These are phyloP conservation scores for Caenorhabditis afra DNA, from an alignment of 2,888 invertebrate genomes.

Conservation along the genomic window DNA sequence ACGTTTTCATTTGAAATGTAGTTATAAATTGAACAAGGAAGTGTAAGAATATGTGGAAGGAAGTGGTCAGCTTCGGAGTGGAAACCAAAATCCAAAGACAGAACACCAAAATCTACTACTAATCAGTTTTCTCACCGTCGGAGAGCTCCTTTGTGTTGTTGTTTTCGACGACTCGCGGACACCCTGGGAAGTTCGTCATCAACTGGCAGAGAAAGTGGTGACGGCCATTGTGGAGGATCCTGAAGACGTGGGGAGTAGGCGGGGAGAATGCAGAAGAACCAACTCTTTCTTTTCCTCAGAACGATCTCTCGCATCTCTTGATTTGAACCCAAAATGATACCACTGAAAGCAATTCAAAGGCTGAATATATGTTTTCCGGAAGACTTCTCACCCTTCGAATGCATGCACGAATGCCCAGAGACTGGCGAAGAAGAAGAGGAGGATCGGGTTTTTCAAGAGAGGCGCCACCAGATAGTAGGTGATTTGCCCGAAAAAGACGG, in stretches of 20 bases:
- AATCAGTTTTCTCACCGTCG: too few relatives aligned
- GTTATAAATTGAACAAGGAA: too few relatives aligned
- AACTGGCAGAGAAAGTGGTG: too few relatives aligned
- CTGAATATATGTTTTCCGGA: background rate
- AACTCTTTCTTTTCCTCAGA: slow-evolving; percentile 13
- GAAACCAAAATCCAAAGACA: too few relatives aligned
- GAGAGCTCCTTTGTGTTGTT: too few relatives aligned
- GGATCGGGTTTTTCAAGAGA: slow-evolving; percentile 2
- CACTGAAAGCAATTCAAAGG: slow-evolving; percentile 2
- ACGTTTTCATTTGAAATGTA: too few relatives aligned
- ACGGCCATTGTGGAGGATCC: background rate
- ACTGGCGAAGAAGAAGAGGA: slow-evolving; percentile 20
- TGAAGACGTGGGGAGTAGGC: background rate
- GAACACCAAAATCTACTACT: too few relatives aligned
- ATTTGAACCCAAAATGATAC: slow-evolving; percentile 28
- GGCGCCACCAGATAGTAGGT: slow-evolving; percentile 38
- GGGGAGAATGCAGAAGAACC: background rate
- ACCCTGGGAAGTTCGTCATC: too few relatives aligned
- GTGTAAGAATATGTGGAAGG: too few relatives aligned
- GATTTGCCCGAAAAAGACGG: slow-evolving; percentile 29
- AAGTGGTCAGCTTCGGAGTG: too few relatives aligned
- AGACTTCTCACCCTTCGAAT: slow-evolving; percentile 21
- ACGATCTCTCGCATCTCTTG: slow-evolving; percentile 22
- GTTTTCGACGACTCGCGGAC: too few relatives aligned
- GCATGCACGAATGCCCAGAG: slow-evolving; percentile 46